Evolutionary conservation across 2,797 vertebrate species (phyloP), one percentile per base, ranked within the genome.

Genomic region (Epinephelus coioides): DNA sequence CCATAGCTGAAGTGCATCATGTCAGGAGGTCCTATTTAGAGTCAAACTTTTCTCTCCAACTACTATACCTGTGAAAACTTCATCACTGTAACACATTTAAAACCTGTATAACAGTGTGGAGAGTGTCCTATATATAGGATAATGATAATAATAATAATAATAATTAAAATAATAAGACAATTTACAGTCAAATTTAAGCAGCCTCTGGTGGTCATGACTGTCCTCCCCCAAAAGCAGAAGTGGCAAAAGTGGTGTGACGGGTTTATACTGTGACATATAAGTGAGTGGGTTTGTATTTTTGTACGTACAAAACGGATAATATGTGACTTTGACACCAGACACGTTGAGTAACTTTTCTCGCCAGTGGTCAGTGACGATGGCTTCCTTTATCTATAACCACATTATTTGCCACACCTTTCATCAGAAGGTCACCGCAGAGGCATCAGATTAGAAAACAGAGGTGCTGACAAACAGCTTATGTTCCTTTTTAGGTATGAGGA

Each of bases 361-460:
- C 2, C 6, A 34, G 3, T n/a, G 18, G 8, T 40, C 2, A 50
- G 1, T 10, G 14, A 2, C 6, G 8, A 2, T 6, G 6, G 13
- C 38, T 40, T 79, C 46, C n/a, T 60, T 30, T 14, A 59, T 34
- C 8, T 1, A 13, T 38, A 51, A 27, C 17, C 3, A 13, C 2
- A 8, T 7, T 34, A 14, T 34, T 54, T n/a, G 12, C 34, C 27
- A 18, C 19, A 53, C 9, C 54, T 55, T 61, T 19, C 44, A 43
- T 5, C 21, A 46, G 11, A 67, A 59, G 0, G 19, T n/a, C 6
- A 50, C 5, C 30, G 11, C 0, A 19, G 13, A 66, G 13, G 19
- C 4, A 18, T 67, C 15, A 38, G 15, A 62, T 65, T n/a, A 49
- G 44, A 50, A 74, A 83, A 25, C 34, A 19, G 53, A 51, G 64